Evolutionary conservation across 2,797 vertebrate genomes (phyloP), one percentile per base, ranked within the genome.

Genomic region (Hemitrygon akajei): DNA sequence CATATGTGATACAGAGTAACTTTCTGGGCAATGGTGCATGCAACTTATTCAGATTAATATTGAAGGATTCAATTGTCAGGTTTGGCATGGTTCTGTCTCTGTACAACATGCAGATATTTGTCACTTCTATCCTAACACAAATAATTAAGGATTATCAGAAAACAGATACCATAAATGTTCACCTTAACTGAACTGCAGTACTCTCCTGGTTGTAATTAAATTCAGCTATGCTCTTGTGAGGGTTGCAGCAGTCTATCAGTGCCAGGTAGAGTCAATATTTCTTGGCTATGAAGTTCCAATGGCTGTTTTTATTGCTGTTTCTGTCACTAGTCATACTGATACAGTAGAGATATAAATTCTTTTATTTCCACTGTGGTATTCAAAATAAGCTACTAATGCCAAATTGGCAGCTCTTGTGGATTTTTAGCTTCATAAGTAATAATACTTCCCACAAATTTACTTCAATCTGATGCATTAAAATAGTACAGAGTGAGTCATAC

Each of bases 301-400:
- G 40, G 69, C 69, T 56, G 73, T 76, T 27, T 76, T 93, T 93
- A 93, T 93, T 93, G 47, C 71, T 93, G 34, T 71, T 93, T 93
- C 91, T 93, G 91, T 93, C 71, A 76, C 91, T 75, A 93, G 37
- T 40, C 91, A 93, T n/a, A 76, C 69, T 93, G 71, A 93, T 93
- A 93, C 71, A 93, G 69, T 76, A 76, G 91, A 93, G 69, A 93
- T 40, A 93, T 93, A 76, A 76, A 93, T 93, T 93, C 91, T 93
- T 93, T 93, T 93, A 93, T 93, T 58, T 93, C 91, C 91, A 93
- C 91, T 75, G 91, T 76, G 71, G 69, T 37, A 75, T 40, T 75
- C 91, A 93, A 76, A 93, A 56, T 73, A 93, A 93, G 69, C 10
- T 47, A 76, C 14, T 56, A 56, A 93, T 56, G 66, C 91, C 91